Percentiles rank a stretch among this genome's conserved stretches.
Evolutionary conservation across 30 jellyfish, hydroid and myxozoan species (phyloP).

Genomic region (Clytia hemisphaerica): DNA sequence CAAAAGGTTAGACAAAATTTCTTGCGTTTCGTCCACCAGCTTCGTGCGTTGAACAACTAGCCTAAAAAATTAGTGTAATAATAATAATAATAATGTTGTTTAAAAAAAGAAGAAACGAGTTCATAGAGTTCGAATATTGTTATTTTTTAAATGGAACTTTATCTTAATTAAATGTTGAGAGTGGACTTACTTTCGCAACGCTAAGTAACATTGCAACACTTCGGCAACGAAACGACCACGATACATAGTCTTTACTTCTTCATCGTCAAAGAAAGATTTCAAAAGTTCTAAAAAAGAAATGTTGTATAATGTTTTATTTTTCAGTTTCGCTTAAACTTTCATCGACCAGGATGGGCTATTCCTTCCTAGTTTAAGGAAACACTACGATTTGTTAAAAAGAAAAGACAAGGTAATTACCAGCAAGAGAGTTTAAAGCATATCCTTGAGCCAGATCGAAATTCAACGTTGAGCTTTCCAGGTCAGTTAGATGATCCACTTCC

Average conservation of each 20-base stretch:
- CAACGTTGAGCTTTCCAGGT: slow-evolving; percentile 46
- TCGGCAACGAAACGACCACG: slow-evolving; percentile 55
- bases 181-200: slow-evolving; percentile 65
- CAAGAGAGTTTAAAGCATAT: slow-evolving; percentile 63
- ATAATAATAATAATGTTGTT: not conserved
- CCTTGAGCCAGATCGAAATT: slow-evolving; percentile 84
- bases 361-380: no score
- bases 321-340: no score
- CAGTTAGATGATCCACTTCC: slow-evolving; percentile 66
- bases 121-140: not conserved
- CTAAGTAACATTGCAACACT: slow-evolving; percentile 68
- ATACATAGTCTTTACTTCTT: slow-evolving; percentile 36
- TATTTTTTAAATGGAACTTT: not conserved
- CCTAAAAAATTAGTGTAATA: slow-evolving; percentile 21
- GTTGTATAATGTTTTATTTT: no score
- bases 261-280: slow-evolving; percentile 78
- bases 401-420: slow-evolving; percentile 43
- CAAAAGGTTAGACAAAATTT: slow-evolving; percentile 49
- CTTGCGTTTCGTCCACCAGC: slow-evolving; percentile 84
- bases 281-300: slow-evolving; percentile 37
- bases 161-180: not conserved
- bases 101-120: not conserved
- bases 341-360: no score
- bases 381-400: no score
- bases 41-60: slow-evolving; percentile 89